phyloP scores from a whole-genome alignment of 2,888 invertebrate species.

The Drosophila paramelanica region DNA sequence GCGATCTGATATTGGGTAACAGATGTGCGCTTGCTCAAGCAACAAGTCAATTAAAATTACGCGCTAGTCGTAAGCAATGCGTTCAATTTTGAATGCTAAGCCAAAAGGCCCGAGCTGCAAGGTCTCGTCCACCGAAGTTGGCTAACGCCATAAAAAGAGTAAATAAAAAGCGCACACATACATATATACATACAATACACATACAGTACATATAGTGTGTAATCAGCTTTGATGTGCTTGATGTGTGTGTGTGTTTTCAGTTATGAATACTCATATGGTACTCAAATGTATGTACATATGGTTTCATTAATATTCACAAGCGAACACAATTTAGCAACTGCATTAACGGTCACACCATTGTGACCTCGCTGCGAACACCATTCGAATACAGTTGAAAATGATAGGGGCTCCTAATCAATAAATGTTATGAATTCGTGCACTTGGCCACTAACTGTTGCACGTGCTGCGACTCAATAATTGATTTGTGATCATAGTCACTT shows the following conservation, averaged over 20 bases:
- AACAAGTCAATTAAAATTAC: conserved; percentile 53
- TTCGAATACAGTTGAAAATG: conserved; percentile 29
- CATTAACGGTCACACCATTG: conserved; percentile 56
- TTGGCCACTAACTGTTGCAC: conserved; percentile 29
- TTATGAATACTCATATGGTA: conserved; percentile 3
- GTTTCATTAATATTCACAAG: conserved; percentile 59
- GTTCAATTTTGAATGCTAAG: conserved; percentile 50
- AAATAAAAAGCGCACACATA: conserved; percentile 28
- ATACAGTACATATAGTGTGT: conserved; percentile 5
- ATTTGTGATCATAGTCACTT: conserved; percentile 9
- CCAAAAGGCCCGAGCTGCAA: conserved; percentile 58
- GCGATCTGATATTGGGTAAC: conserved; percentile 30
- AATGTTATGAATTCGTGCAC: conserved; percentile 40
- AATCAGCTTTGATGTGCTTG: conserved; percentile 8
- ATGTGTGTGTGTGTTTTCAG: neutral
- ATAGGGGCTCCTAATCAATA: conserved; percentile 37
- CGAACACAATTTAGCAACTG: conserved; percentile 59
- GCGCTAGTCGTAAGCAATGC: conserved; percentile 28
- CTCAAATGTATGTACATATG: conserved; percentile 28
- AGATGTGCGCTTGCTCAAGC: conserved; percentile 30
- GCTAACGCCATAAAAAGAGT: conserved; percentile 69
- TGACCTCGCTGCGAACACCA: conserved; percentile 50
- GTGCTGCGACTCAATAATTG: conserved; percentile 42
- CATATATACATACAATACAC: conserved; percentile 5
- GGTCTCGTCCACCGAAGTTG: conserved; percentile 69